Base-by-base conservation (phyloP, 2,797 vertebrate species). In the Danio aesculapii region DNA sequence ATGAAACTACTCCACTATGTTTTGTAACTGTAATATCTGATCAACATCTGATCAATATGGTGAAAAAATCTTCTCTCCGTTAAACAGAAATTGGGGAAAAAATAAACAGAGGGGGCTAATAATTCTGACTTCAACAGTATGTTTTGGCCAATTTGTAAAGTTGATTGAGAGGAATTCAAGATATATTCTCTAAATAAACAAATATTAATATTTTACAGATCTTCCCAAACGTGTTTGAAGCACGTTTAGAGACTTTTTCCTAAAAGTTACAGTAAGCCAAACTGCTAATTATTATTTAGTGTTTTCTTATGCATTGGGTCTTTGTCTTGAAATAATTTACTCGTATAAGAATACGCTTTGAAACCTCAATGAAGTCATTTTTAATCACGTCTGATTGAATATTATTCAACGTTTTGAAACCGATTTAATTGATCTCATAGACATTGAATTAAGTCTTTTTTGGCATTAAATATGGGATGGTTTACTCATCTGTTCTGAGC, bases 391-490 rank as follows among this genome's bases (percentile, higher is more conserved):
- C 30, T 49, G 46, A 79, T 61, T 44, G 49, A 12, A 30, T 46
- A 8, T 7, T 41, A 16, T 50, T 72, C 1, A 64, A 66, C 16
- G 17, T 30, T 77, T 55, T 81, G 74, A 47, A 50, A 73, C 30
- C 6, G n/a, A 81, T 81, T 84, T 77, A 81, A 82, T 75, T 75
- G 71, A 41, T 19, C 49, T 75, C 17, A 49, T 12, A 64, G n/a
- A 68, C 43, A 13, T 4, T 68, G 63, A 19, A 58, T 46, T 4
- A 46, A 13, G 17, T 8, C 47, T 11, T 57, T 77, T n/a, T 58
- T 59, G 75, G 64, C 64, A 77, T 39, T 68, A 49, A 17, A 67
- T 57, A 2, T 16, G 63, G n/a, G 6, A 6, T 52, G 57, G 11
- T 67, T 68, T 17, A 58, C 63, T 57, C 19, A 13, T 44, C 9